phyloP scores from a whole-genome alignment of 2,113 vertebrate species.

The Pollimyrus isidori region DNA sequence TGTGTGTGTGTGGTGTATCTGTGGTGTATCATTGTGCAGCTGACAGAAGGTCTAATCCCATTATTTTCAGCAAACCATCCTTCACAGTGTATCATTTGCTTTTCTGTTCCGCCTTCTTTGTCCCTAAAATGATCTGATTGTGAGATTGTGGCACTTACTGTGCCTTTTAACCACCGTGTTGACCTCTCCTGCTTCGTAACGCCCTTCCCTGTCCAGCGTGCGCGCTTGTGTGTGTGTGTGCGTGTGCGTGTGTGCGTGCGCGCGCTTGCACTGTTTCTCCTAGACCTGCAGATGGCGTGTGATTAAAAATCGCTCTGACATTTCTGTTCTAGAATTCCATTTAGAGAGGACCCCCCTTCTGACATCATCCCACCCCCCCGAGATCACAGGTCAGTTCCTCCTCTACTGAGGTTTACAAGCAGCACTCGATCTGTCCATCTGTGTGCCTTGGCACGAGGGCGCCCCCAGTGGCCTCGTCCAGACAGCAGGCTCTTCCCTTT shows the following conservation, averaged over 20 bases:
- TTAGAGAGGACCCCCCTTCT: slow-evolving; percentile 82
- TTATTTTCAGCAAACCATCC: background rate
- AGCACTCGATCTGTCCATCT: slow-evolving; percentile 44
- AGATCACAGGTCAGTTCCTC: slow-evolving; percentile 76
- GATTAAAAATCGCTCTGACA: slow-evolving; percentile 39
- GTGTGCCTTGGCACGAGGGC: slow-evolving; percentile 19
- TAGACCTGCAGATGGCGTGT: slow-evolving; percentile 20
- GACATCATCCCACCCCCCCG: slow-evolving; percentile 76
- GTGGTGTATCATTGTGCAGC: background rate
- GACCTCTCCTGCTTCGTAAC: background rate
- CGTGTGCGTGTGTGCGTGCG: background rate
- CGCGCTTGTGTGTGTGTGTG: too few species aligned
- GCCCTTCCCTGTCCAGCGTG: background rate
- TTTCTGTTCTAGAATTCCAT: slow-evolving; percentile 96
- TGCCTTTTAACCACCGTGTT: background rate
- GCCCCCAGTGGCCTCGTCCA: slow-evolving; percentile 7
- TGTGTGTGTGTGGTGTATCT: background rate
- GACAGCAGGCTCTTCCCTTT: background rate
- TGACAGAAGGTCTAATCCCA: background rate
- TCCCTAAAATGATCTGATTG: background rate
- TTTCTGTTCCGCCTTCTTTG: background rate
- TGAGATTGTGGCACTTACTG: background rate
- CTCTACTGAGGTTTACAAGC: slow-evolving; percentile 47
- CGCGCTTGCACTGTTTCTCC: background rate
- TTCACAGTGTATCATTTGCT: background rate